phyloP scores from a whole-genome alignment of 2,113 vertebrate species.

The Amphiprion percula region DNA sequence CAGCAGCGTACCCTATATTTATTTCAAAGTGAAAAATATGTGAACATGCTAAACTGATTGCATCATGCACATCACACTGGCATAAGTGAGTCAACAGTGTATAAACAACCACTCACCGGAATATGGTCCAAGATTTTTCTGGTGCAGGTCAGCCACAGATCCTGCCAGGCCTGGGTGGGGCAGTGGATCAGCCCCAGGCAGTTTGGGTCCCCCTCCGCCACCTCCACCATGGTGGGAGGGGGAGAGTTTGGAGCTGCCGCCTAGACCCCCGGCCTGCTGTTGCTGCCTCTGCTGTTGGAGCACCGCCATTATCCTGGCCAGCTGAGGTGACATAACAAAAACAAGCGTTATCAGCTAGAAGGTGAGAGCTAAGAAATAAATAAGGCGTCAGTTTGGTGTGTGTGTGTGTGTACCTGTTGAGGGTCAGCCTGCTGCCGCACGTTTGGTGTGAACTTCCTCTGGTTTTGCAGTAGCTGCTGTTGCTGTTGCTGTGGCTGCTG shows the following conservation, averaged over 20 bases:
- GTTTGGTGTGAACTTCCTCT: slow-evolving; percentile 96
- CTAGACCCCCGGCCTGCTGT: slow-evolving; percentile 82
- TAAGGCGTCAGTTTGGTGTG: not conserved
- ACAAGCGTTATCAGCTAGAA: not conserved
- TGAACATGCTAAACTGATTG: not conserved
- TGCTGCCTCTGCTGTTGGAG: slow-evolving; percentile 88
- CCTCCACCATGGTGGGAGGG: slow-evolving; percentile 93
- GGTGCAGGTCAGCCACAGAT: slow-evolving; percentile 93
- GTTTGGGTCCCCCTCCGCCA: slow-evolving; percentile 87
- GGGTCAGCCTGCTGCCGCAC: slow-evolving; percentile 94
- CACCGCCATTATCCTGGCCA: slow-evolving; percentile 95
- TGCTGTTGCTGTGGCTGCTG: slow-evolving; percentile 85
- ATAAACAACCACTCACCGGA: slow-evolving; percentile 84
- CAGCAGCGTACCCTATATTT: no score
- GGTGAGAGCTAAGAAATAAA: not conserved
- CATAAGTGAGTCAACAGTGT: not conserved
- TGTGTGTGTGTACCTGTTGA: slow-evolving; percentile 88
- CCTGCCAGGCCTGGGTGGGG: slow-evolving; percentile 89
- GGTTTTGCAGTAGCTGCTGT: slow-evolving; percentile 94
- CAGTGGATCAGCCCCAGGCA: slow-evolving; percentile 89
- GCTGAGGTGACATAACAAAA: slow-evolving; percentile 60
- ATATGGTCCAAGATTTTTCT: slow-evolving; percentile 92
- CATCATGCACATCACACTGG: not conserved
- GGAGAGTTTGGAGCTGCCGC: slow-evolving; percentile 93
- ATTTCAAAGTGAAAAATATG: not conserved